A percentile compares a stretch with the other conserved stretches of the same genome.
Evolutionary conservation across 2,113 vertebrate genomes (phyloP).

Genomic region (human (Homo sapiens)): DNA sequence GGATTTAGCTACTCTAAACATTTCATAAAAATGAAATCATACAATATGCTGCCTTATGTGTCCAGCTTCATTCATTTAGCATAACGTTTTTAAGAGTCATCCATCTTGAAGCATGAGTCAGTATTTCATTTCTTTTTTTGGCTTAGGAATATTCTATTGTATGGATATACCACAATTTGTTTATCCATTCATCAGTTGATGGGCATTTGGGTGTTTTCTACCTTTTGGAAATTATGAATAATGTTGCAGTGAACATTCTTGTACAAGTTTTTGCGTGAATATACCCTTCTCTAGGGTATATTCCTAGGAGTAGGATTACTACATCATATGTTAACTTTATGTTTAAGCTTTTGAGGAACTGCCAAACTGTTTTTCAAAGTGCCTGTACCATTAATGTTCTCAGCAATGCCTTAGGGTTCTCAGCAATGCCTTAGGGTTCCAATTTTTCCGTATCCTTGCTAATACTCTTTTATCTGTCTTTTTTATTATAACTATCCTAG

Average conservation of each 20-base stretch:
- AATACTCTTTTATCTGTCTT: neutral
- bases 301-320: neutral
- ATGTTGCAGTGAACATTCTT: neutral
- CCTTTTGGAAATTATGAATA: neutral
- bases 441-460: neutral
- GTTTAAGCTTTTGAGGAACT: neutral
- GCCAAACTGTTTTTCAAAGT: neutral
- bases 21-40: neutral
- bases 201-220: neutral
- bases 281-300: neutral
- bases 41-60: neutral
- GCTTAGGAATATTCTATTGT: neutral
- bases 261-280: neutral
- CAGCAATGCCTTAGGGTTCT: neutral
- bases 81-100: neutral
- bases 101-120: neutral
- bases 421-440: neutral
- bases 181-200: neutral
- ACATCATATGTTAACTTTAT: neutral
- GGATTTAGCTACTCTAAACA: neutral
- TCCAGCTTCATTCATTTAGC: neutral
- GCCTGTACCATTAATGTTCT: neutral
- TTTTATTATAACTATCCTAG: neutral
- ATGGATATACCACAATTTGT: neutral
- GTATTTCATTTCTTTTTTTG: neutral